Evolutionary conservation across 2,888 invertebrate species (phyloP).

Genomic region (Brenthis daphne): DNA sequence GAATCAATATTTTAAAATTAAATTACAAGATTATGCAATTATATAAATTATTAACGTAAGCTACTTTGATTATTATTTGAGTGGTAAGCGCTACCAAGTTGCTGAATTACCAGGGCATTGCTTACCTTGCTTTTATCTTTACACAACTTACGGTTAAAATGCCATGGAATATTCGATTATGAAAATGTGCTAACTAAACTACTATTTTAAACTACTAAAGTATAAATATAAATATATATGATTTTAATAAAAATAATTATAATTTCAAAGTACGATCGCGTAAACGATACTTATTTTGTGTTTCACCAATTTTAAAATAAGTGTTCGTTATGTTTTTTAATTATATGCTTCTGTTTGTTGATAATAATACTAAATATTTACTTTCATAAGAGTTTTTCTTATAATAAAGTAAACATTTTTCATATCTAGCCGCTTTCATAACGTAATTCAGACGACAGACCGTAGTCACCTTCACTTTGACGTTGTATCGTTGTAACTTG

Average conservation of each 20-base stretch:
- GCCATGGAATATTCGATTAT: constrained; percentile 6
- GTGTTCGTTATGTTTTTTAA: neutral
- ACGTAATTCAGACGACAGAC: constrained; percentile 1
- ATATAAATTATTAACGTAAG: constrained; percentile 2
- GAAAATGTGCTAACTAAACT: neutral
- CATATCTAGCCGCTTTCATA: neutral
- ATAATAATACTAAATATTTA: too few species aligned
- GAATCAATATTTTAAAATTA: too few species aligned
- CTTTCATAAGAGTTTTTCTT: too few species aligned
- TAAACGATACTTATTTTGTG: too few species aligned
- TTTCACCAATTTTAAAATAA: neutral
- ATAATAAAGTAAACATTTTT: too few species aligned
- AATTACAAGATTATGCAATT: too few species aligned
- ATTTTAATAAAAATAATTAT: too few species aligned
- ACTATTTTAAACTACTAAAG: too few species aligned
- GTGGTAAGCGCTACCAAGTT: constrained; percentile 1
- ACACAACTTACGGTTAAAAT: constrained; percentile 17
- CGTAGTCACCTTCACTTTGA: constrained; percentile 11
- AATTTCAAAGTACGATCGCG: too few species aligned
- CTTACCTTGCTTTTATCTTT: constrained; percentile 9
- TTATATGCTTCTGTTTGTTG: neutral
- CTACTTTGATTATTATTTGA: constrained; percentile 9
- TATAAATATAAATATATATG: too few species aligned
- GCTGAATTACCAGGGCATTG: constrained; percentile 23
- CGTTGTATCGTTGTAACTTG: neutral